Conservation (phyloP, 2,888 invertebrate genomes). For the Melieria picta region DNA sequence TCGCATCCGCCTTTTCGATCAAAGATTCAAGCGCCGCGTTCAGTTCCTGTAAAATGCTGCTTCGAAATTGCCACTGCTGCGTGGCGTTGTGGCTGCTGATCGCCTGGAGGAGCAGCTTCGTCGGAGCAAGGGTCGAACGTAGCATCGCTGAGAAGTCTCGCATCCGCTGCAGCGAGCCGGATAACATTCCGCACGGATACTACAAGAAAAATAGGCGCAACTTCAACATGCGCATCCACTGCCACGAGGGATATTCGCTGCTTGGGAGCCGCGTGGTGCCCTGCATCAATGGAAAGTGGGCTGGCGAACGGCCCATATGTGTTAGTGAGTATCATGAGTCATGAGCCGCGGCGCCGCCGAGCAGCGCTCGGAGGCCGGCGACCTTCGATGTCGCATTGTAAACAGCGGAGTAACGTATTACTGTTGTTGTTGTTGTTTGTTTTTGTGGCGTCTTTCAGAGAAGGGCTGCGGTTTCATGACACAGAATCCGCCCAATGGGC, state of each 20-base stretch:
- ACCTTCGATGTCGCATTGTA: background rate
- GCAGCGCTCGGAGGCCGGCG: too few species aligned
- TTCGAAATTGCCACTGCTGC: too few species aligned
- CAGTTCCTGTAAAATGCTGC: too few species aligned
- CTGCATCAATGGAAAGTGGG: slow-evolving; percentile 73
- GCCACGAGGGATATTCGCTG: slow-evolving; percentile 43
- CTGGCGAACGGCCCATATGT: slow-evolving; percentile 74
- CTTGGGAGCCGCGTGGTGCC: slow-evolving; percentile 50
- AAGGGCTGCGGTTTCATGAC: slow-evolving; percentile 69
- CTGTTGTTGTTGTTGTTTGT: background rate
- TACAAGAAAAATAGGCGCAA: slow-evolving; percentile 33
- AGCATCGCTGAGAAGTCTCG: too few species aligned
- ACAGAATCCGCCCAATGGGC: slow-evolving; percentile 68
- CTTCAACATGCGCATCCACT: slow-evolving; percentile 44
- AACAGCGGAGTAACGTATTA: background rate
- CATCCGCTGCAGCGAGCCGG: too few species aligned
- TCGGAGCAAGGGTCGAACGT: too few species aligned
- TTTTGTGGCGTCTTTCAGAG: slow-evolving; percentile 63
- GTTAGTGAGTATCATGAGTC: slow-evolving; percentile 73
- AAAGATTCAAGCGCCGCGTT: too few species aligned
- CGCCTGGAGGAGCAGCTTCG: too few species aligned
- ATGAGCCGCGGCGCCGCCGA: background rate
- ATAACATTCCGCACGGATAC: slow-evolving; percentile 38
- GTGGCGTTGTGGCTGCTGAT: too few species aligned
- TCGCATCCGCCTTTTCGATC: too few species aligned